Percentiles rank a stretch among this genome's conserved stretches.
Conservation (phyloP, 37 sponge, comb jelly and placozoan species). For the Oopsacas minuta region DNA sequence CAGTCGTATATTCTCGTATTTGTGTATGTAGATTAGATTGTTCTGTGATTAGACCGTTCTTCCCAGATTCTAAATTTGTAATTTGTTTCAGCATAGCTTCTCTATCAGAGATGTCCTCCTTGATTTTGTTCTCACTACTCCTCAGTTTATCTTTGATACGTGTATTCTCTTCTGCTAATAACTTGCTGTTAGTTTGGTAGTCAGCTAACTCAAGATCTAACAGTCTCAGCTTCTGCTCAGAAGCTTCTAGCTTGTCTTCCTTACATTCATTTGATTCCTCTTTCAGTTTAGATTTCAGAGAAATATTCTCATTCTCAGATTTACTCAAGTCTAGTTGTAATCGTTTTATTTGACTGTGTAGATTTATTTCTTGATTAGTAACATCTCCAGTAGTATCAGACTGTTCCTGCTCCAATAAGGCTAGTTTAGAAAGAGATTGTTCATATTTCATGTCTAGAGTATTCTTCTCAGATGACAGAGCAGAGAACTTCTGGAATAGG, state of each 20-base stretch:
- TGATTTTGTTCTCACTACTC: not conserved
- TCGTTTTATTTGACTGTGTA: not conserved
- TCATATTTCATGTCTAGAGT: not conserved
- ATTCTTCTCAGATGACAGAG: not conserved
- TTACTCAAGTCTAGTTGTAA: not conserved
- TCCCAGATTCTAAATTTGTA: not conserved
- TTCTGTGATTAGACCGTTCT: not conserved
- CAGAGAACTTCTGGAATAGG: not conserved
- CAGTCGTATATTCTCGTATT: not conserved
- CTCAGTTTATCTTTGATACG: not conserved
- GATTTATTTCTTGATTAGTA: not conserved
- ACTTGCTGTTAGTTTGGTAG: not conserved
- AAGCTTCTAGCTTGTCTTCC: not conserved
- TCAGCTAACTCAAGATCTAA: not conserved
- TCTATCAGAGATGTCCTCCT: not conserved
- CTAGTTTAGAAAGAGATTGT: not conserved
- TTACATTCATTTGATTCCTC: not conserved
- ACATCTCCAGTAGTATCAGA: not conserved
- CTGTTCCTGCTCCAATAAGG: not conserved
- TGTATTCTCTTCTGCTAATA: not conserved
- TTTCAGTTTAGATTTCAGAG: not conserved
- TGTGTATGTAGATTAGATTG: not conserved
- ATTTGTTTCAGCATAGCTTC: not conserved
- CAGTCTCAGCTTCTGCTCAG: not conserved
- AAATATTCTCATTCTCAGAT: not conserved